phyloP scores from a whole-genome alignment of 2,113 vertebrate genomes.

The Willisornis vidua region DNA sequence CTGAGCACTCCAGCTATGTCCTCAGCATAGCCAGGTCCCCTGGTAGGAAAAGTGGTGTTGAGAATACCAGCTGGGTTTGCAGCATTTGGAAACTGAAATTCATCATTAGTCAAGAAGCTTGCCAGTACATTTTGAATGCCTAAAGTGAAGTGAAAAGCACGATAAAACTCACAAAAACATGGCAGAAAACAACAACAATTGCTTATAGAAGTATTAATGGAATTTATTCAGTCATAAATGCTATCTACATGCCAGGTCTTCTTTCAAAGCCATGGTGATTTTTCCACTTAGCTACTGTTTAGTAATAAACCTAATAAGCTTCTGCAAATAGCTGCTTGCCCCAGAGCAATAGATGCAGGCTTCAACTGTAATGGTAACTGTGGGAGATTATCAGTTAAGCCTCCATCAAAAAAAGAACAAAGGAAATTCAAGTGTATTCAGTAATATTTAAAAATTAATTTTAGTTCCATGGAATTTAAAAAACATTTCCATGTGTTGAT shows the following conservation, averaged over 20 bases:
- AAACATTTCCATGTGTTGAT: not conserved
- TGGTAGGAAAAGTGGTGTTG: not conserved
- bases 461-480: not conserved
- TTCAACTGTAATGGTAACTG: conserved; percentile 2
- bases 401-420: not conserved
- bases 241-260: not conserved
- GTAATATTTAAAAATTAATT: not conserved
- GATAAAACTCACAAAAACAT: not conserved
- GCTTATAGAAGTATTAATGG: not conserved
- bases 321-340: conserved; percentile 5
- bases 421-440: not conserved
- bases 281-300: not conserved
- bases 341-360: not conserved
- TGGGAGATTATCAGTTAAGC: not conserved
- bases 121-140: not conserved
- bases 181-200: not conserved
- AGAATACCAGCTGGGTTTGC: not conserved
- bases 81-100: not conserved
- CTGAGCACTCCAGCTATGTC: not conserved
- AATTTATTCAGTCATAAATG: not conserved
- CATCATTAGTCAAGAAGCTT: not conserved
- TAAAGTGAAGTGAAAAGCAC: not conserved
- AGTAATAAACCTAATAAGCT: not conserved
- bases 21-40: not conserved
- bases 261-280: not conserved